Evolutionary conservation across 2,888 invertebrate genomes (phyloP), one percentile per base, ranked within the genome.

Genomic region (Helicoverpa assulta): DNA sequence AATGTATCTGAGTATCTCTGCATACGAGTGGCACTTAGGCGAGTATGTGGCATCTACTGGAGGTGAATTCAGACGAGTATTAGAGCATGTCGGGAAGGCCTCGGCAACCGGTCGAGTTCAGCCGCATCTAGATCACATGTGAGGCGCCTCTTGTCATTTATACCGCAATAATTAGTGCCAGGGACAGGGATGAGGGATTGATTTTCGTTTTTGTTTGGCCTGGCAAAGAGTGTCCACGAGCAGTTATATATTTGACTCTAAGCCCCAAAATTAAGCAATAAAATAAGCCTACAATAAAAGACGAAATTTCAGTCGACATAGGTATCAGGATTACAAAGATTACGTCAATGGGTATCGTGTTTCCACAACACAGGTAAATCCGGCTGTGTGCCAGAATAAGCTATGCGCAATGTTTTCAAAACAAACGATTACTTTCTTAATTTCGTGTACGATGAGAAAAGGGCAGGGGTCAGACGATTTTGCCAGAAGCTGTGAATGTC

Each of bases 1-100:
- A 59, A 74, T 70, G 29, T 65, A 55, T 63, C 40, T 50, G 51
- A 18, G 19, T 70, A 33, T 26, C n/a, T 16, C 29, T 56, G 43
- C 57, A 50, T 10, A 21, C 18, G 19, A 33, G n/a, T 16, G 12
- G 37, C 51, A 61, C 29, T 55, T 37, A 58, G 26, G 19, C 60
- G 21, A 67, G 60, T 73, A 77, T 47, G 43, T 54, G 40, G 47
- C 53, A 19, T 19, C 16, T 29, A 6, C 43, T 61, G 29, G 29
- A 61, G 68, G 52, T 68, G 59, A 60, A 73, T 63, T 50, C 68
- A 16, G 40, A 59, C n/a, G 62, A 18, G 68, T 21, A 72, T 53
- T 59, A 77, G 67, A 76, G 77, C 72, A 67, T 67, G 21, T 55
- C 66, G 47, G 5, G 29, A 47, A 67, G 77, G 62, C 67, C 67